Percentiles rank a stretch among this genome's conserved stretches.
Conservation (phyloP, 2,888 invertebrate species). For the Ariolimax columbianus region DNA sequence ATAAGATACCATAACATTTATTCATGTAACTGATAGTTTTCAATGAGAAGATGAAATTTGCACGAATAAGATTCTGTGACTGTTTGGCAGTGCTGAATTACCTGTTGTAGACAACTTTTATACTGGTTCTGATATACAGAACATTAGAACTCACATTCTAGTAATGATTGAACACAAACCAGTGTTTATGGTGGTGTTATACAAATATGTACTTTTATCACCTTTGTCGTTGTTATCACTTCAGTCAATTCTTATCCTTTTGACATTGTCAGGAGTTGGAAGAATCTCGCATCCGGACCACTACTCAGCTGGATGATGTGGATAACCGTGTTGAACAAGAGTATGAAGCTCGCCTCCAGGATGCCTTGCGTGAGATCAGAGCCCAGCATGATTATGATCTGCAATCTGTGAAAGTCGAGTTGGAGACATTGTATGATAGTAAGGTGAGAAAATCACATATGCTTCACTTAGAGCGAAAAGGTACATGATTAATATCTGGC, state of each 20-base stretch:
- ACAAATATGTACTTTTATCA: neutral
- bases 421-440: constrained; percentile 85
- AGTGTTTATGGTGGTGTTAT: neutral
- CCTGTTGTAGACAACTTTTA: too few species aligned
- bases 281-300: constrained; percentile 91
- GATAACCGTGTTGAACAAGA: constrained; percentile 95
- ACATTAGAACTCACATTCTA: too few species aligned
- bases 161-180: too few species aligned
- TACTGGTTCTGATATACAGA: too few species aligned
- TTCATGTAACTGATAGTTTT: too few species aligned
- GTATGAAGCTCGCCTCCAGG: constrained; percentile 94
- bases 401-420: constrained; percentile 91
- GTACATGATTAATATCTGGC: too few species aligned
- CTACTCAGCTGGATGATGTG: constrained; percentile 95
- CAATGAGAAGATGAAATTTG: too few species aligned
- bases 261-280: constrained; percentile 85
- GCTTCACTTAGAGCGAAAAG: too few species aligned
- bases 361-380: constrained; percentile 92
- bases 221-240: neutral
- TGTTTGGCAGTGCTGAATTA: too few species aligned
- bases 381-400: constrained; percentile 95
- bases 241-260: neutral
- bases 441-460: constrained; percentile 57
- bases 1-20: too few species aligned
- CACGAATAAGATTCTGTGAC: too few species aligned